Evolutionary conservation across 2,797 vertebrate species (phyloP).

Genomic region (Thamnophis elegans): DNA sequence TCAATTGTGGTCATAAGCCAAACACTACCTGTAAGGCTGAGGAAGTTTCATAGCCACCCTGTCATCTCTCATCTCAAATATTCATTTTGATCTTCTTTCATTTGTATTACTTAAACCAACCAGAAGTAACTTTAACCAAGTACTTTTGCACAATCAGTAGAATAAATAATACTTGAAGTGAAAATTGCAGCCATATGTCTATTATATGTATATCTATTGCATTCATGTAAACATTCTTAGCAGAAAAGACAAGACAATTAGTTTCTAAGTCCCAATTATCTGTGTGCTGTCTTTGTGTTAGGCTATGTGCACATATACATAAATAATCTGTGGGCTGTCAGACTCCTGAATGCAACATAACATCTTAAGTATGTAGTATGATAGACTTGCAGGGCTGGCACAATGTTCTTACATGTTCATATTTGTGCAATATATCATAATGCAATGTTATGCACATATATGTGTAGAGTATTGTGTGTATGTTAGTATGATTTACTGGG

Average conservation of each 20-base stretch:
- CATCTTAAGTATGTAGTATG: too few species aligned
- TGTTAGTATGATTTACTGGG: too few species aligned
- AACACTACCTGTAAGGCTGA: background rate
- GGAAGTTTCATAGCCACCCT: background rate
- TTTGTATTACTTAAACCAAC: background rate
- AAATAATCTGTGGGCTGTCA: background rate
- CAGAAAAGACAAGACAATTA: background rate
- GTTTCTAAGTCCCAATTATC: background rate
- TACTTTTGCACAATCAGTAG: slow-evolving; percentile 1
- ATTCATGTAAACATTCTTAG: background rate
- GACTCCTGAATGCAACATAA: too few species aligned
- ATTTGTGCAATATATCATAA: too few species aligned
- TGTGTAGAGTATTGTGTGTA: too few species aligned
- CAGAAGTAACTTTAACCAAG: background rate
- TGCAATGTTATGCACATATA: too few species aligned
- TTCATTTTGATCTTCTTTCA: background rate
- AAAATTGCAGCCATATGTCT: slow-evolving; percentile 25
- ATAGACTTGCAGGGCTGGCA: too few species aligned
- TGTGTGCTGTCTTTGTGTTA: background rate
- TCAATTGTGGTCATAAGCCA: background rate
- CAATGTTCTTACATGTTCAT: too few species aligned
- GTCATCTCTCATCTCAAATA: background rate
- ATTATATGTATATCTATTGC: background rate
- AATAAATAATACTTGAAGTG: slow-evolving; percentile 17
- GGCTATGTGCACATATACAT: background rate